Evolutionary conservation across 2,888 invertebrate genomes (phyloP), one percentile per base, ranked within the genome.

Genomic region (Drosophila vallismaia): DNA sequence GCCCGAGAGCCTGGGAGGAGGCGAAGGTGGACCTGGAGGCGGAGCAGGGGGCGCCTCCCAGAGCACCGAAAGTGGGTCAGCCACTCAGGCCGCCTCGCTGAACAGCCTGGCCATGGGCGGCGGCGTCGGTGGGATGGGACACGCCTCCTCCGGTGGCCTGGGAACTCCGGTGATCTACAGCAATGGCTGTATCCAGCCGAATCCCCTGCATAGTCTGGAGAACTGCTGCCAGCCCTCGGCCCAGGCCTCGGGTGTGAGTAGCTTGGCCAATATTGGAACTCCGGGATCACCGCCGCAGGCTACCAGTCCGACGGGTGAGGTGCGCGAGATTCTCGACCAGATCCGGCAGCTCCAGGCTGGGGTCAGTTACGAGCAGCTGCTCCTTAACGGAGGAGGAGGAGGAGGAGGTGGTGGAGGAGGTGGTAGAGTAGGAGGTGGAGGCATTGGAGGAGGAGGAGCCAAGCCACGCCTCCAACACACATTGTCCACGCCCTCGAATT

Each of bases 231-330:
- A 92, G 60, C 77, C 90, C 24, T 53, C 69, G 26, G 28, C 63
- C 75, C 93, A 93, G 42, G 93, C 94, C 55, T 94, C 94, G n/a
- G 94, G 94, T 82, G 94, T 95, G 62, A 95, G 95, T 86, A 95
- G 95, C 89, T 91, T 95, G 77, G 94, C 94, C 6, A 95, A 95
- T 86, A 89, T 93, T 66, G 94, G 94, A 50, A 94, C 94, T 6
- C 94, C 94, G 29, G 94, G 94, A 76, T 96, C 96, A 0, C 96
- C 96, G 0, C 96, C 96, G 0, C 94, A 95, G 79, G 95, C 96
- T 2, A 96, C 96, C n/a, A 96, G 96, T 88, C 96, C 96, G 4
- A 96, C 96, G 9, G 91, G 90, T n/a, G 95, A 95, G 88, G 94
- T 95, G 73, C 93, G 94, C 53, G 96, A 96, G 79, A 93, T 96